Conservation (phyloP, 2,888 invertebrate genomes). For the Leptopilina drosophilae region DNA sequence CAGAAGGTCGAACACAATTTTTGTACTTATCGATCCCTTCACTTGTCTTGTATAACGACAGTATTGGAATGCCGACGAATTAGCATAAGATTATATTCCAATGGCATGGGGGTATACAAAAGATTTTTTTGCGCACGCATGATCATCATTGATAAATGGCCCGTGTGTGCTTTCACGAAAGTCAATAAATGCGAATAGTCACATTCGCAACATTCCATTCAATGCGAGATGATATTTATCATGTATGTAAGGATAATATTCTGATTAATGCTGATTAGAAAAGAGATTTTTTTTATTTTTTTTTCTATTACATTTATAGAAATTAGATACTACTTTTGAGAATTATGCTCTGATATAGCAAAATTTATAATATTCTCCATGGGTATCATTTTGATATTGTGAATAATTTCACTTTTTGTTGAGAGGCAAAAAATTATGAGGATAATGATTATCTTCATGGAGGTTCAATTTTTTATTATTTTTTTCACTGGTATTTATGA, state of each 20-base stretch:
- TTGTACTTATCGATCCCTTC: constrained; percentile 36
- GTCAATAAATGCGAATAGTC: too few species aligned
- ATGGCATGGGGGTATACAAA: constrained; percentile 16
- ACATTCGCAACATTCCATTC: constrained; percentile 25
- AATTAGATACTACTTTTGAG: constrained; percentile 1
- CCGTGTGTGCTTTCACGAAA: not conserved
- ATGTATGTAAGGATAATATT: not conserved
- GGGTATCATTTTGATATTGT: too few species aligned
- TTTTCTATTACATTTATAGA: not conserved
- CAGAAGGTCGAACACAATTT: constrained; percentile 26
- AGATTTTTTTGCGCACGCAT: constrained; percentile 22
- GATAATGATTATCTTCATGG: not conserved
- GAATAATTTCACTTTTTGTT: not conserved
- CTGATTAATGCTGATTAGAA: constrained; percentile 10
- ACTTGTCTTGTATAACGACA: constrained; percentile 32
- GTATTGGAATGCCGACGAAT: constrained; percentile 27
- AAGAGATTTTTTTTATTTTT: not conserved
- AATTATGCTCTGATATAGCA: not conserved
- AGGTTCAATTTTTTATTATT: not conserved
- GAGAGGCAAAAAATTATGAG: not conserved
- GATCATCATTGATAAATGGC: constrained; percentile 31
- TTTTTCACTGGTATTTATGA: not conserved
- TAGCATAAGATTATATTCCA: constrained; percentile 29
- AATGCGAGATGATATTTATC: constrained; percentile 15
- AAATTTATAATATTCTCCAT: too few species aligned